A percentile compares a stretch with the other conserved stretches of the same genome.
Conservation (phyloP, 2,113 vertebrate species). For the Morone saxatilis region DNA sequence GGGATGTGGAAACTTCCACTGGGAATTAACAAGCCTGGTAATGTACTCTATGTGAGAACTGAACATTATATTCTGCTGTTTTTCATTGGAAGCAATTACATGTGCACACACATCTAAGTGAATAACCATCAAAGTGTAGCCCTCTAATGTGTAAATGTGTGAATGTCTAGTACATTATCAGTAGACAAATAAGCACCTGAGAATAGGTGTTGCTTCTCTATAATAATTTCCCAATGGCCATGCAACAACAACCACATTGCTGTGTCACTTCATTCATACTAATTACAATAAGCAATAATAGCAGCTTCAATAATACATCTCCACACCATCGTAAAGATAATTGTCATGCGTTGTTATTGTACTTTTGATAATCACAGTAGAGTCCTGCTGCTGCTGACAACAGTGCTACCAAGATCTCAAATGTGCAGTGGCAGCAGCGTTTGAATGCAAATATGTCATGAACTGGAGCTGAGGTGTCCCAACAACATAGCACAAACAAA, state of each 20-base stretch:
- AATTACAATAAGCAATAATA: slow-evolving; percentile 31
- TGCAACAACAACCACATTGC: background rate
- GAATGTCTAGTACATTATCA: background rate
- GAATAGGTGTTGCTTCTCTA: background rate
- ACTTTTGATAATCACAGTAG: slow-evolving; percentile 14
- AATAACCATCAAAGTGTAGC: slow-evolving; percentile 1
- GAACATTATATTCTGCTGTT: background rate
- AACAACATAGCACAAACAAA: slow-evolving; percentile 46
- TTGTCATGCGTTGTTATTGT: slow-evolving; percentile 36
- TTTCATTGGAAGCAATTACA: background rate
- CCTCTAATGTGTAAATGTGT: background rate
- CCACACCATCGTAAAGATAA: slow-evolving; percentile 29
- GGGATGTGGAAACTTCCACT: background rate
- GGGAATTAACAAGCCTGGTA: background rate
- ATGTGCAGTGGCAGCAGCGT: background rate
- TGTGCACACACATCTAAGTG: background rate
- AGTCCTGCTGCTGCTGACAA: slow-evolving; percentile 12
- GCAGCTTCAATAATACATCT: slow-evolving; percentile 22
- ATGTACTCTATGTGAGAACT: background rate
- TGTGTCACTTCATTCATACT: background rate
- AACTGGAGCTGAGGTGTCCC: slow-evolving; percentile 26
- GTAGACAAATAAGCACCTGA: background rate
- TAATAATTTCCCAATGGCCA: background rate
- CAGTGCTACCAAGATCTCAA: slow-evolving; percentile 17
- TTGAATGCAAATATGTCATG: slow-evolving; percentile 39